A percentile compares a stretch with the other conserved stretches of the same genome.
Evolutionary conservation across 2,797 vertebrate genomes (phyloP).

Genomic region (Aythya fuligula): DNA sequence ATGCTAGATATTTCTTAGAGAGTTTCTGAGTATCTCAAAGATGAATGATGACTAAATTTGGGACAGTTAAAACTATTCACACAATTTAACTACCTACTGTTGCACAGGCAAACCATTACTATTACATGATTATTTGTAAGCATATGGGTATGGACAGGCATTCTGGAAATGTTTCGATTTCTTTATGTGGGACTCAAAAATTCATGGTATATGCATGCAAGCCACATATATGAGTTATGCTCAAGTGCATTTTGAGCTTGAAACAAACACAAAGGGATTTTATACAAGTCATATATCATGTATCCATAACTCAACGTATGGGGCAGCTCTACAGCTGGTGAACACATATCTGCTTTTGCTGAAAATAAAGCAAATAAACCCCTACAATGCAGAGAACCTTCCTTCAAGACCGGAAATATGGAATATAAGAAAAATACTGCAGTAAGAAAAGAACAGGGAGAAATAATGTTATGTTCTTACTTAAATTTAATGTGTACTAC

Average conservation of each 20-base stretch:
- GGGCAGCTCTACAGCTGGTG: neutral
- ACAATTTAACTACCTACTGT: neutral
- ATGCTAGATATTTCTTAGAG: neutral
- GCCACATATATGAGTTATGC: neutral
- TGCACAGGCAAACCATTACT: neutral
- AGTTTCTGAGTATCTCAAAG: neutral
- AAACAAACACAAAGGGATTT: neutral
- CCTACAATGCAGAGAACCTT: neutral
- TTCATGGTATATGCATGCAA: neutral
- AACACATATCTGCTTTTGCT: neutral
- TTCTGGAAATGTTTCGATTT: neutral
- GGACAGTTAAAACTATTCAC: neutral
- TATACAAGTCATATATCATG: neutral
- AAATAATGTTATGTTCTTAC: neutral
- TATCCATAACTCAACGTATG: neutral
- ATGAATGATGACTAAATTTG: slow-evolving; percentile 3
- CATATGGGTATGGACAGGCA: neutral
- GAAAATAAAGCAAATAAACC: slow-evolving; percentile 39
- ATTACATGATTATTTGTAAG: neutral
- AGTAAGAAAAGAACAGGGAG: neutral
- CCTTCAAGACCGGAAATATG: slow-evolving; percentile 8
- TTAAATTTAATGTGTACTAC: neutral
- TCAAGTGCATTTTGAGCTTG: neutral
- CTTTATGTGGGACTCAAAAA: neutral
- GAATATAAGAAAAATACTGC: slow-evolving; percentile 14